Base-by-base conservation (phyloP, 2,113 vertebrate species). In the Brevimyrus niger region DNA sequence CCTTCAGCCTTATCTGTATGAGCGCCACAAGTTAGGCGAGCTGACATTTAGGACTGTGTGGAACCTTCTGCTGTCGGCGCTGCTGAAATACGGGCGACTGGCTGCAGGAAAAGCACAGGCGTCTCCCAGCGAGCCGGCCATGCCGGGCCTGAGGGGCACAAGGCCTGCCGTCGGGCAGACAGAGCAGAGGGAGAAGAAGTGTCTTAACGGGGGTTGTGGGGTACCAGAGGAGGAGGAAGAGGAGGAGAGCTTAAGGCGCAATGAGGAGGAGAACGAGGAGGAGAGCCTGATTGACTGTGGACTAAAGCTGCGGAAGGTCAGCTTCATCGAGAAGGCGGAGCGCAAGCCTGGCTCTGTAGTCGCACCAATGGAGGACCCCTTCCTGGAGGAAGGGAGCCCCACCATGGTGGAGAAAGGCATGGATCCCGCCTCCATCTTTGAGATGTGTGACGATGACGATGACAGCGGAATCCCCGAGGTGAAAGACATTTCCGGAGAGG, bases 371-470 rank as follows among this genome's bases (percentile, higher is more conserved):
- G 96, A 97, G 0, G 95, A 95, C 88, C 96, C 94, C 38, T 97
- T 97, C 92, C 91, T 98, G 50, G 97, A 98, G 88, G 98, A 99
- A 76, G 98, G 98, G 1, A 99, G 98, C 91, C 98, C 98, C 91
- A 99, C 98, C 7, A 97, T 99, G 97, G 97, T 99, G 93, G 98
- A 99, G 93, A 97, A 97, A 38, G 98, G 98, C 91, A 95, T 97
- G 96, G 98, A 98, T 92, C 97, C 97, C 0, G 93, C 96, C 0
- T 96, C 96, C 0, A 94, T 98, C 35, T 98, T 99, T 38, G 97
- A 98, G 88, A 95, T 99, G 93, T 95, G 96, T 0, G 98, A 98
- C 48, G 98, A 99, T 0, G 96, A 97, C 0, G 98, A 98, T 0
- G 97, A 98, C 0, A 97, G 97, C 0, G 97, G 97, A 21, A 96